phyloP scores from a whole-genome alignment of 1,140 invertebrate genomes.

The Drosophila fuyamai region DNA sequence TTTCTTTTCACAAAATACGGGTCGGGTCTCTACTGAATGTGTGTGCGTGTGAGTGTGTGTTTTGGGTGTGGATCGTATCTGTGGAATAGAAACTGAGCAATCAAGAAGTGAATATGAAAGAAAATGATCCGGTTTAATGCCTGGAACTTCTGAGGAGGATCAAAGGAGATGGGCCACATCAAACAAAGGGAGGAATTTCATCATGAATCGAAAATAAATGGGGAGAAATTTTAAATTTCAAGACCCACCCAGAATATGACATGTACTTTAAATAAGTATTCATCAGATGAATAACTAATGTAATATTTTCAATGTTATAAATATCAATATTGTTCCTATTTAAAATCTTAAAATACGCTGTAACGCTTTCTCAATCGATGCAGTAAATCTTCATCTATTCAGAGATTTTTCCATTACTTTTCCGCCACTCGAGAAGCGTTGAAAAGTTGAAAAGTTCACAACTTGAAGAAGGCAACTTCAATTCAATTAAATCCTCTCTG shows the following conservation, averaged over 20 bases:
- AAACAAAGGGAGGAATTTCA: slow-evolving; percentile 59
- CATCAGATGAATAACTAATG: too few relatives aligned
- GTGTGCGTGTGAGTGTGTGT: slow-evolving; percentile 6
- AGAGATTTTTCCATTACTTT: slow-evolving; percentile 14
- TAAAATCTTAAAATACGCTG: too few relatives aligned
- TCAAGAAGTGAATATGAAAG: slow-evolving; percentile 35
- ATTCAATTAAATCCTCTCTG: slow-evolving; percentile 63
- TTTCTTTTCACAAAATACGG: slow-evolving; percentile 33
- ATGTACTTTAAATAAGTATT: too few relatives aligned
- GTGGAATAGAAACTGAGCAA: slow-evolving; percentile 30
- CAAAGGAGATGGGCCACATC: slow-evolving; percentile 28
- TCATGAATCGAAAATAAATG: slow-evolving; percentile 48
- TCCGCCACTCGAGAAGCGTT: slow-evolving; percentile 20
- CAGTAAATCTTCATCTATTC: slow-evolving; percentile 25
- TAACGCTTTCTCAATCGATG: background rate
- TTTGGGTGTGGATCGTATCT: slow-evolving; percentile 49
- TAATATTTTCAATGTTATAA: too few relatives aligned
- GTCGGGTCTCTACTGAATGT: slow-evolving; percentile 12
- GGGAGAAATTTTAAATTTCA: background rate
- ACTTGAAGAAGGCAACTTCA: slow-evolving; percentile 61
- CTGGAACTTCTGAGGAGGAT: slow-evolving; percentile 34
- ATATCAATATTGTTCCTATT: too few relatives aligned
- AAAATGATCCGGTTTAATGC: slow-evolving; percentile 45
- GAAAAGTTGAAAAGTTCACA: slow-evolving; percentile 76
- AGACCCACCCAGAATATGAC: background rate